Evolutionary conservation across 2,113 vertebrate species (phyloP).

Genomic region (Grantiella picta): DNA sequence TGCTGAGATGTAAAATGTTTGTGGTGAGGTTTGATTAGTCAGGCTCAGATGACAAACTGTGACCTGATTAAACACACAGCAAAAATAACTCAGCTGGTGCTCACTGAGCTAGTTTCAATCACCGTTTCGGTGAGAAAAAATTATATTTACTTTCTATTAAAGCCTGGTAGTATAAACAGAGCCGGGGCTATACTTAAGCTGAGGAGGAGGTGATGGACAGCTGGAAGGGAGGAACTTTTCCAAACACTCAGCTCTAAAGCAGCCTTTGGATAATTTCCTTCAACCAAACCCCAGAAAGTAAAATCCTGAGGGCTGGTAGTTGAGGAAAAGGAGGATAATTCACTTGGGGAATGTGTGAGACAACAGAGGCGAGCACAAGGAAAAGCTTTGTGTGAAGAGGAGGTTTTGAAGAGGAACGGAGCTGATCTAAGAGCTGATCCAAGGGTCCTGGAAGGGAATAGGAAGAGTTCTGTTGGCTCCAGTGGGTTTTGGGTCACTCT

Average conservation of each 20-base stretch:
- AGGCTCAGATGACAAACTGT: neutral
- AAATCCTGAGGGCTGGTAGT: neutral
- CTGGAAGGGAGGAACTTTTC: neutral
- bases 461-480: neutral
- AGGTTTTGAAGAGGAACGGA: neutral
- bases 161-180: neutral
- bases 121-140: neutral
- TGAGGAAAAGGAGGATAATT: neutral
- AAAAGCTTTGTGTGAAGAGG: neutral
- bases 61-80: neutral
- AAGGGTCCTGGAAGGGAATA: slow-evolving; percentile 4
- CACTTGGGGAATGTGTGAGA: neutral
- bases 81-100: neutral
- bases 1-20: neutral
- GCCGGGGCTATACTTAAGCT: neutral
- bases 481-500: neutral
- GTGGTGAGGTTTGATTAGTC: neutral
- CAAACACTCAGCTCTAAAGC: neutral
- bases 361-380: neutral
- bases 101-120: neutral
- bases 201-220: neutral
- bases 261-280: neutral
- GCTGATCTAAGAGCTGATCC: neutral
- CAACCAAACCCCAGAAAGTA: neutral
- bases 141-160: neutral